Conservation (phyloP, 2,797 vertebrate genomes). For the Nyctibius grandis region DNA sequence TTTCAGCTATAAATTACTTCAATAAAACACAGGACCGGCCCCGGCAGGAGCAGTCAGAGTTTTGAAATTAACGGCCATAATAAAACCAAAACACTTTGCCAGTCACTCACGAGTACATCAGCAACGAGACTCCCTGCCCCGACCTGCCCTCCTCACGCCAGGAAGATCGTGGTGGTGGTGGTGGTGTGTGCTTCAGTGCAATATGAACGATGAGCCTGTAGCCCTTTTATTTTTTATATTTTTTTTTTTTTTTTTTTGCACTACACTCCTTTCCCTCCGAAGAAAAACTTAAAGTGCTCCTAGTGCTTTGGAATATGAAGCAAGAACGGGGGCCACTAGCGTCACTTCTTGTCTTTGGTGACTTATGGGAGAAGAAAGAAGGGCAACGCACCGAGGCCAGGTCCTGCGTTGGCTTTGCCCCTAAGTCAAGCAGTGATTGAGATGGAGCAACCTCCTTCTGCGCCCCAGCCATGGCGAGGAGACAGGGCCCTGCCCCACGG, state of each 20-base stretch:
- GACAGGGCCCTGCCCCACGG: too few relatives aligned
- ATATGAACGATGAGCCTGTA: conserved; percentile 57
- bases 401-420: not conserved
- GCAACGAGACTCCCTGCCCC: conserved; percentile 35
- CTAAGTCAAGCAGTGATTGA: not conserved
- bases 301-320: conserved; percentile 77
- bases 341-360: conserved; percentile 69
- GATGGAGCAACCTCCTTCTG: not conserved
- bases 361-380: conserved; percentile 18
- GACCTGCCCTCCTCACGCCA: not conserved
- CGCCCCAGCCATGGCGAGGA: not conserved
- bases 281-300: conserved; percentile 78
- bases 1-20: conserved; percentile 71
- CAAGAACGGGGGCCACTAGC: conserved; percentile 58
- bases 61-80: conserved; percentile 24
- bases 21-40: conserved; percentile 52
- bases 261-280: conserved; percentile 53
- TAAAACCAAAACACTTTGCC: conserved; percentile 24
- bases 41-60: not conserved
- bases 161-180: conserved; percentile 22
- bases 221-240: conserved; percentile 48
- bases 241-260: conserved; percentile 6
- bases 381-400: not conserved
- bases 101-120: conserved; percentile 13
- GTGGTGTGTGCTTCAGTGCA: conserved; percentile 71